Evolutionary conservation across 35 echinoderm and acorn worm genomes (phyloP).

Genomic region (Heliocidaris erythrogramma): DNA sequence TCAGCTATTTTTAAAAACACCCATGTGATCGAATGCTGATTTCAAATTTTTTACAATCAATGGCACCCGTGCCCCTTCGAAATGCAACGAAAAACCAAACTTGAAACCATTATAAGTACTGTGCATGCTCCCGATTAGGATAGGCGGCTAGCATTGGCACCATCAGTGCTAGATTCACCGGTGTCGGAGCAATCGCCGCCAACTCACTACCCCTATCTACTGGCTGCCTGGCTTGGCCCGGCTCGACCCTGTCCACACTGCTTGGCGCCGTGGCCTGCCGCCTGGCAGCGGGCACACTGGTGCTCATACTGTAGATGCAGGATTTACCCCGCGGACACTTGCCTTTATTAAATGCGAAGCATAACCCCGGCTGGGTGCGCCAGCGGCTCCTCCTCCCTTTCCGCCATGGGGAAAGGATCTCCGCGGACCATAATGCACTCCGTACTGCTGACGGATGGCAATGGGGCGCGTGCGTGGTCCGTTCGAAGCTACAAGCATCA

Average conservation of each 20-base stretch:
- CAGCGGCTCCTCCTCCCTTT: not conserved
- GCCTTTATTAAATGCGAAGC: not conserved
- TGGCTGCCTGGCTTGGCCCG: not conserved
- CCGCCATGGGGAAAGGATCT: no score
- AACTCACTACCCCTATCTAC: no score
- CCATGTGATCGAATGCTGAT: not conserved
- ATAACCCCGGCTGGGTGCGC: not conserved
- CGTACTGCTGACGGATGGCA: no score
- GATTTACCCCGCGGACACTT: not conserved
- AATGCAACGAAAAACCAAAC: conserved; percentile 24
- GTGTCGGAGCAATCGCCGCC: not conserved
- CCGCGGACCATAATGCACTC: no score
- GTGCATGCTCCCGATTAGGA: not conserved
- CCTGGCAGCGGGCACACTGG: not conserved
- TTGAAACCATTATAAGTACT: not conserved
- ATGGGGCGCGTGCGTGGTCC: no score
- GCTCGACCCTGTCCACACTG: not conserved
- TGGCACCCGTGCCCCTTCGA: not conserved
- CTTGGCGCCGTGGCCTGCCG: not conserved
- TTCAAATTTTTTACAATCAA: not conserved
- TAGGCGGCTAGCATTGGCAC: not conserved
- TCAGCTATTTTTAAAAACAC: not conserved
- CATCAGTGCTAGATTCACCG: not conserved
- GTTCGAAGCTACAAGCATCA: no score
- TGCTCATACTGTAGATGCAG: not conserved